Percentiles rank a stretch among this genome's conserved stretches.
These are phyloP conservation scores for Athene noctua DNA, from an alignment of 2,113 vertebrate genomes.

Conservation along the genomic window DNA sequence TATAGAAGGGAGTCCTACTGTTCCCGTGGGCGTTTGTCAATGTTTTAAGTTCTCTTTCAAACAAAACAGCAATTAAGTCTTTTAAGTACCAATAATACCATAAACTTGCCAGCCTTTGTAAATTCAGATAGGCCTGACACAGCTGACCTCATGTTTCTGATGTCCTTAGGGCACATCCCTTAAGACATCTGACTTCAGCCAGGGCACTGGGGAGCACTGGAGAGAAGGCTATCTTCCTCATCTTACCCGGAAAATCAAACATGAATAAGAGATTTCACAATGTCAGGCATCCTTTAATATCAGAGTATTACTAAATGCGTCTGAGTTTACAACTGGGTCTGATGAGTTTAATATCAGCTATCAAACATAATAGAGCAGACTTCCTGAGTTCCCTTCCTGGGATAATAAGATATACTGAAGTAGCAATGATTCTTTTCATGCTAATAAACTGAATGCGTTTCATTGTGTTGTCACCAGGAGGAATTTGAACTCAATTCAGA, in stretches of 20 bases:
- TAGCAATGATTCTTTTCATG: not conserved
- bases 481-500: not conserved
- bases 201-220: not conserved
- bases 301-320: not conserved
- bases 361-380: not conserved
- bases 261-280: not conserved
- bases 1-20: not conserved
- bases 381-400: not conserved
- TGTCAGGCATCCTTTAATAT: not conserved
- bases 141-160: not conserved
- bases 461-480: not conserved
- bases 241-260: not conserved
- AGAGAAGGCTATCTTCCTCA: not conserved
- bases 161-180: not conserved
- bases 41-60: not conserved
- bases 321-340: not conserved
- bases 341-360: not conserved
- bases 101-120: not conserved
- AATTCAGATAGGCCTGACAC: not conserved
- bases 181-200: not conserved
- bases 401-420: not conserved
- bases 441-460: not conserved
- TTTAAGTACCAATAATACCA: not conserved
- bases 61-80: not conserved
- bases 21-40: not conserved